Evolutionary conservation across 1,140 invertebrate genomes (phyloP), one percentile per base, ranked within the genome.

Genomic region (Temnothorax nylanderi): DNA sequence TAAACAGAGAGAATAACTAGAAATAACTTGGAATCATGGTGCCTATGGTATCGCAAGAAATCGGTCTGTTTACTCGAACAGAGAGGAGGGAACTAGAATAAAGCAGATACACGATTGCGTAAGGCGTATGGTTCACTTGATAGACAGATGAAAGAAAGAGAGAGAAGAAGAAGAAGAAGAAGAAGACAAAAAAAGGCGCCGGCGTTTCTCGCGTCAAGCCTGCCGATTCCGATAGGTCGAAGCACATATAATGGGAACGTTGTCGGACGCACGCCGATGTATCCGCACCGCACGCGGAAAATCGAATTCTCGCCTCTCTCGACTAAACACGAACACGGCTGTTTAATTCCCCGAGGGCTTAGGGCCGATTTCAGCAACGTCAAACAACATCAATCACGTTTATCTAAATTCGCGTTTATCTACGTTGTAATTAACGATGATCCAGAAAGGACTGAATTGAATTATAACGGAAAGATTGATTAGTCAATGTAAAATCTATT

Each of bases 181-280:
- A 37, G 18, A 41, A 47, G 47, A 78, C 18, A 11, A 47, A 65
- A 85, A 65, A 62, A 21, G 51, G 26, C 67, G 67, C 18, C 64
- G 37, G 26, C 47, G 21, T 58, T 72, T 82, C 80, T 58, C 51
- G 37, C 10, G 49, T n/a, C 13, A 72, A 47, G 80, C 18, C 18
- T 56, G 67, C 21, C 18, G 67, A 72, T 82, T 82, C 67, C 67
- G 67, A 41, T 60, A 32, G 80, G 11, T 82, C 21, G 37, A 58
- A 74, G 78, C 13, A 71, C n/a, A 41, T 84, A 84, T 84, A 84
- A 84, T 84, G 80, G 37, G 13, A 75, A 84, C 80, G 7, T 84
- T 84, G 80, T 84, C 67, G 7, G 18, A 47, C 54, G 26, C 18
- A 21, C 18, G n/a, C 41, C 21, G 51, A 60, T 49, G 37, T 44